A percentile compares a stretch with the other conserved stretches of the same genome.
phyloP scores from a whole-genome alignment of 92 coral and sea anemone genomes.

The Porites lobata region DNA sequence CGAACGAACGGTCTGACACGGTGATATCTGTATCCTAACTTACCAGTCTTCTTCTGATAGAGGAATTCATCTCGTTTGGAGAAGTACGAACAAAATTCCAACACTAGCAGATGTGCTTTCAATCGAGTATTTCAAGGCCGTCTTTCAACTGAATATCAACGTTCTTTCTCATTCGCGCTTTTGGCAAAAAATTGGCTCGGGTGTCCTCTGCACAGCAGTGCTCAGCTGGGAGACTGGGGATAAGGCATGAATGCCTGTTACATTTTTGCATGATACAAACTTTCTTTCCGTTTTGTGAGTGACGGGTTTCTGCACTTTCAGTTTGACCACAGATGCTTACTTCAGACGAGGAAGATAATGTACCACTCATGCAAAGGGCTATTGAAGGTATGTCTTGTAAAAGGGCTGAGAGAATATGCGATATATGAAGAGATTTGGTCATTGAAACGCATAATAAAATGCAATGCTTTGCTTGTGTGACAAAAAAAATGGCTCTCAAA shows the following conservation, averaged over 20 bases:
- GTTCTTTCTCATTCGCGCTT: background rate
- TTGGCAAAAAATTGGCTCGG: background rate
- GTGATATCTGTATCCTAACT: background rate
- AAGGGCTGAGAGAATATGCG: background rate
- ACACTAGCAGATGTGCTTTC: background rate
- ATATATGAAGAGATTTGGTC: too few relatives aligned
- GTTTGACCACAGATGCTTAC: constrained; percentile 9
- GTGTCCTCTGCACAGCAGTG: background rate
- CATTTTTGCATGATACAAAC: background rate
- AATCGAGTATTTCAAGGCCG: too few relatives aligned
- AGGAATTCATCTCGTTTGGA: background rate
- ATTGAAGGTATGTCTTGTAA: constrained; percentile 17
- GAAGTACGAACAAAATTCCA: too few relatives aligned
- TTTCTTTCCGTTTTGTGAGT: background rate
- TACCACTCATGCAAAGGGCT: constrained; percentile 16
- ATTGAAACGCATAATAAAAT: too few relatives aligned
- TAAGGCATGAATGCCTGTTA: constrained; percentile 1
- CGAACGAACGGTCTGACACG: too few relatives aligned
- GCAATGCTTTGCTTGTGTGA: too few relatives aligned
- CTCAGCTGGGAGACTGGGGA: background rate
- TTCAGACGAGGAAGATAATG: constrained; percentile 30
- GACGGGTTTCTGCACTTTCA: background rate
- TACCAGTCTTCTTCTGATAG: background rate
- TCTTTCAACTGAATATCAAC: too few relatives aligned
- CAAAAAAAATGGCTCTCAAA: too few relatives aligned